A percentile compares a stretch with the other conserved stretches of the same genome.
phyloP scores from a whole-genome alignment of 2,888 invertebrate genomes.

The Poecilobothrus nobilitatus region DNA sequence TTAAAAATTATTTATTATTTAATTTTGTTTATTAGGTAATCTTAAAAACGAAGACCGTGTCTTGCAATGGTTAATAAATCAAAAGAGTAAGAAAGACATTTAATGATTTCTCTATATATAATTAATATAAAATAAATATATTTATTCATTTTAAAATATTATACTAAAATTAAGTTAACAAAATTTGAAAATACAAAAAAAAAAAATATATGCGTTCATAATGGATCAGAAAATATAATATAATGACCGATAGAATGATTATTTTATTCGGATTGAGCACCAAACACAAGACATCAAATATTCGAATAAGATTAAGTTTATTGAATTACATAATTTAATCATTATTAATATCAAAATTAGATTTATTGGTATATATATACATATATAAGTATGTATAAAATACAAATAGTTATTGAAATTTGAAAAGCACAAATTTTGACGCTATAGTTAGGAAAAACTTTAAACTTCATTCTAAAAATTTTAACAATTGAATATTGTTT shows the following conservation, averaged over 20 bases:
- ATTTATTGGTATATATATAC: too few species aligned
- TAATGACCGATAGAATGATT: too few species aligned
- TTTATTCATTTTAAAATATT: slow-evolving; percentile 44
- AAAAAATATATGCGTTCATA: not conserved
- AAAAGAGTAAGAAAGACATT: slow-evolving; percentile 78
- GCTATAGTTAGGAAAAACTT: too few species aligned
- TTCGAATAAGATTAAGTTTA: not conserved
- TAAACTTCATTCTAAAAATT: too few species aligned
- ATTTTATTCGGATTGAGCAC: not conserved
- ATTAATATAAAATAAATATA: slow-evolving; percentile 24
- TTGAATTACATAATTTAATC: too few species aligned
- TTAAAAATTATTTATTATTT: slow-evolving; percentile 12
- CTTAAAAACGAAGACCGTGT: slow-evolving; percentile 91
- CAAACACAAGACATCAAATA: not conserved
- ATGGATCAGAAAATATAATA: too few species aligned
- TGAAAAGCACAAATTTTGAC: too few species aligned
- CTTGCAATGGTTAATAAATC: slow-evolving; percentile 90
- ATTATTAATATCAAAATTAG: too few species aligned
- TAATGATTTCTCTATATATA: slow-evolving; percentile 38
- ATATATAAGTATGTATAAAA: too few species aligned
- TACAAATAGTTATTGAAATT: too few species aligned
- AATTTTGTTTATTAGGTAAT: slow-evolving; percentile 56
- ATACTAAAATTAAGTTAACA: slow-evolving; percentile 37
- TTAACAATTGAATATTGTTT: too few species aligned
- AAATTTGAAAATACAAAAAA: not conserved